Conservation (phyloP, 2,888 invertebrate genomes). For the Polydrusus cervinus region DNA sequence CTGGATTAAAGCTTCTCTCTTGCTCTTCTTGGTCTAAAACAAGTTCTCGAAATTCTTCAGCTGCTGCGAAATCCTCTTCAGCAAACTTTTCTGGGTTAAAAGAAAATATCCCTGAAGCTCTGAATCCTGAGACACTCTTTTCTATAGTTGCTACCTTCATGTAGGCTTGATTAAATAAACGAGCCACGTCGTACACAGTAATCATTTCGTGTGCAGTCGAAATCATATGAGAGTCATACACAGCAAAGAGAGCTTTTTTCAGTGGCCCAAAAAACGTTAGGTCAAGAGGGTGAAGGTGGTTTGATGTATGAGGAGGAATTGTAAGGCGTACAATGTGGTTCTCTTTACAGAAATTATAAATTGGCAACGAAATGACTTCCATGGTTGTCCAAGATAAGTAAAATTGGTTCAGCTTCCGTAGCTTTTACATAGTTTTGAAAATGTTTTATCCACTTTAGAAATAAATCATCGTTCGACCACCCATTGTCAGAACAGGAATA, state of each 20-base stretch:
- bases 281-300: conserved; percentile 34
- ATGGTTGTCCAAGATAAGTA: conserved; percentile 47
- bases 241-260: conserved; percentile 42
- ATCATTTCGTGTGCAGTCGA: conserved; percentile 51
- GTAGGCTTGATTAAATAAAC: conserved; percentile 52
- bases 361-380: conserved; percentile 40
- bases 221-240: conserved; percentile 50
- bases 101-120: conserved; percentile 47
- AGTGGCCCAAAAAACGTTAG: conserved; percentile 38
- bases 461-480: conserved; percentile 41
- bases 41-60: conserved; percentile 29
- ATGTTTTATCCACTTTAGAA: conserved; percentile 47
- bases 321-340: conserved; percentile 45
- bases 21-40: conserved; percentile 29
- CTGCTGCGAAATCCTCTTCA: conserved; percentile 22
- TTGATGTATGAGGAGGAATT: conserved; percentile 49
- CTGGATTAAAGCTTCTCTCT: conserved; percentile 28
- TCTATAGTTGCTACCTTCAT: conserved; percentile 46
- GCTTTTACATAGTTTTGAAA: conserved; percentile 45
- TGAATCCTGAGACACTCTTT: conserved; percentile 53
- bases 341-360: conserved; percentile 44
- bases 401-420: conserved; percentile 36
- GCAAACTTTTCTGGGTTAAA: conserved; percentile 32
- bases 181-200: conserved; percentile 50
- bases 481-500: conserved; percentile 48